Evolutionary conservation across 2,888 invertebrate genomes (phyloP).

Genomic region (Leptinotarsa haldemani): DNA sequence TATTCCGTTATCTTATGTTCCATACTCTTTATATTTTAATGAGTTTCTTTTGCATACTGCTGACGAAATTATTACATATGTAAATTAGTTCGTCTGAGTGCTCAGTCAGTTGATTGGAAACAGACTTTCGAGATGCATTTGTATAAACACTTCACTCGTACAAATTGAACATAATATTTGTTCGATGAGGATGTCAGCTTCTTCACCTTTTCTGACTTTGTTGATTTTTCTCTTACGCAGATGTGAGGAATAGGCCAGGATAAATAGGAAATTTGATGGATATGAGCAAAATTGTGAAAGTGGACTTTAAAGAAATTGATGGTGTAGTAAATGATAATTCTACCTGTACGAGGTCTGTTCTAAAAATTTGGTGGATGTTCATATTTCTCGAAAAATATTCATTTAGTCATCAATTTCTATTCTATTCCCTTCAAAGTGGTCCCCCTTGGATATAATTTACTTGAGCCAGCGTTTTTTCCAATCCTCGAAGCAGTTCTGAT

Average conservation of each 20-base stretch:
- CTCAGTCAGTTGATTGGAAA: background rate
- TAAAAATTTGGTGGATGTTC: too few species aligned
- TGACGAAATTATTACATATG: conserved; percentile 2
- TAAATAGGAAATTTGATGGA: background rate
- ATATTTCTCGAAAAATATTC: too few species aligned
- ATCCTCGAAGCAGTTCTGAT: too few species aligned
- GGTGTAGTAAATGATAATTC: too few species aligned
- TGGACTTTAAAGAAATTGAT: too few species aligned
- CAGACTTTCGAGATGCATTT: background rate
- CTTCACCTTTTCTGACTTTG: background rate
- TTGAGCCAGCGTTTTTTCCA: too few species aligned
- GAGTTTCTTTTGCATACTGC: background rate
- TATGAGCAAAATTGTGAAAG: background rate
- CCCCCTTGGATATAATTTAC: too few species aligned
- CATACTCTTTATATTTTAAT: background rate
- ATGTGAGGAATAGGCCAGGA: conserved; percentile 6
- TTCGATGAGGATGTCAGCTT: background rate
- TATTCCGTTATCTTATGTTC: background rate
- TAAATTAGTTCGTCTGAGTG: conserved; percentile 14
- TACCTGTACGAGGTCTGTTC: too few species aligned
- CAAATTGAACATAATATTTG: conserved; percentile 11
- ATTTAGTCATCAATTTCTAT: too few species aligned
- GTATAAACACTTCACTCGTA: conserved; percentile 7
- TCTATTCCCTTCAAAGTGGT: too few species aligned
- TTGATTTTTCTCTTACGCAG: conserved; percentile 3